Evolutionary conservation across 2,113 vertebrate species (phyloP).

Genomic region (Thamnophis sirtalis): DNA sequence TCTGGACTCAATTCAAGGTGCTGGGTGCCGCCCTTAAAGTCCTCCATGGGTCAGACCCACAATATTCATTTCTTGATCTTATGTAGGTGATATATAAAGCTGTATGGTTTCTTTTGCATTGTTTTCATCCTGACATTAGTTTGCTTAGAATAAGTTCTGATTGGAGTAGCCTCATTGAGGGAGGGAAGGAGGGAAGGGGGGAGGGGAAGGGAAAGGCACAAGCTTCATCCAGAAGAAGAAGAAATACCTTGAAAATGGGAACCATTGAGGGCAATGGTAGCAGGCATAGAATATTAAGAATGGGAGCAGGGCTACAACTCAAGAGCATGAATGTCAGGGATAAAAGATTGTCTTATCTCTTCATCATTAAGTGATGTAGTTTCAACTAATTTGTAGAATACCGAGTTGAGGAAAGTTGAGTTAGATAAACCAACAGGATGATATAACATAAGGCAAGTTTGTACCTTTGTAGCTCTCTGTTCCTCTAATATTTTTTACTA

Average conservation of each 20-base stretch:
- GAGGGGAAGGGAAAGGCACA: not conserved
- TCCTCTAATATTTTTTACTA: not conserved
- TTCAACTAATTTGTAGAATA: not conserved
- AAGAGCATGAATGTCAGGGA: not conserved
- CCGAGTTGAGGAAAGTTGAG: not conserved
- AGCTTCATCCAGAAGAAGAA: not conserved
- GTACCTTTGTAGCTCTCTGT: not conserved
- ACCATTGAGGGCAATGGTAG: not conserved
- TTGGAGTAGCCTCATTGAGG: too few species aligned
- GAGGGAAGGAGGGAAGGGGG: not conserved
- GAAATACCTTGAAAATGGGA: not conserved
- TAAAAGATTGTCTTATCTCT: not conserved
- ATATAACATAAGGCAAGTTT: not conserved
- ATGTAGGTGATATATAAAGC: too few species aligned
- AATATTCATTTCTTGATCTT: too few species aligned
- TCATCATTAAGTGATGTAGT: not conserved
- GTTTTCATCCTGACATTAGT: too few species aligned
- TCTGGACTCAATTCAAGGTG: too few species aligned
- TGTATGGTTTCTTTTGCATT: too few species aligned
- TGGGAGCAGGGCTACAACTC: not conserved
- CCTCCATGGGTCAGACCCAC: too few species aligned
- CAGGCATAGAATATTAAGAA: not conserved
- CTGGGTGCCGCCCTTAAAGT: too few species aligned
- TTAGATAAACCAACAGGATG: not conserved
- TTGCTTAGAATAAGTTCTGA: too few species aligned